Conservation (phyloP, 1,140 invertebrate species). For the Zaprionus kolodkinae region DNA sequence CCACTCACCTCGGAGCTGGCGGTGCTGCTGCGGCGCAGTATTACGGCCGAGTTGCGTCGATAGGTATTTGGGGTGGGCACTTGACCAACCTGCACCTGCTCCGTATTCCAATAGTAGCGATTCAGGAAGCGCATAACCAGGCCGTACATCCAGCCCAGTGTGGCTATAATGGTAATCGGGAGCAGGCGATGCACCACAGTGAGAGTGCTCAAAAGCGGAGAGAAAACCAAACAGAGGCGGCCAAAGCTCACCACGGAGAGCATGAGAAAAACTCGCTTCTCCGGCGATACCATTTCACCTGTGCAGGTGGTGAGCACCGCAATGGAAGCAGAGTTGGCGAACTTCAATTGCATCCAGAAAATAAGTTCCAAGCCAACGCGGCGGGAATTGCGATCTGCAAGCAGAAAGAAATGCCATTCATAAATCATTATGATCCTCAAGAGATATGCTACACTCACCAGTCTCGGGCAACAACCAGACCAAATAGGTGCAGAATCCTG, state of each 20-base stretch:
- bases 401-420: background rate
- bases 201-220: conserved; percentile 63
- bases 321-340: conserved; percentile 72
- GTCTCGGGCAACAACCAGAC: conserved; percentile 71
- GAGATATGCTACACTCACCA: conserved; percentile 35
- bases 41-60: conserved; percentile 62
- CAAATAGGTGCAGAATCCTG: conserved; percentile 65
- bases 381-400: conserved; percentile 56
- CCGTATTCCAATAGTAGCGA: conserved; percentile 73
- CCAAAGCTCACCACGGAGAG: conserved; percentile 75
- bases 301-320: conserved; percentile 78
- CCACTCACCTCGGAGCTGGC: conserved; percentile 62
- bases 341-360: conserved; percentile 73
- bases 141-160: conserved; percentile 67
- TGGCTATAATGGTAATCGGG: conserved; percentile 71
- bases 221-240: conserved; percentile 65
- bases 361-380: conserved; percentile 70
- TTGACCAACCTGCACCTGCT: conserved; percentile 58
- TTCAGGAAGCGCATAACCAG: conserved; percentile 65
- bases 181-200: conserved; percentile 67
- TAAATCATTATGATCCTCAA: background rate
- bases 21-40: conserved; percentile 56
- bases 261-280: conserved; percentile 66
- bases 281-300: conserved; percentile 69
- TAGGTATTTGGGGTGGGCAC: conserved; percentile 77